Evolutionary conservation across 2,888 invertebrate genomes (phyloP).

Genomic region (Hypercompe scribonia): DNA sequence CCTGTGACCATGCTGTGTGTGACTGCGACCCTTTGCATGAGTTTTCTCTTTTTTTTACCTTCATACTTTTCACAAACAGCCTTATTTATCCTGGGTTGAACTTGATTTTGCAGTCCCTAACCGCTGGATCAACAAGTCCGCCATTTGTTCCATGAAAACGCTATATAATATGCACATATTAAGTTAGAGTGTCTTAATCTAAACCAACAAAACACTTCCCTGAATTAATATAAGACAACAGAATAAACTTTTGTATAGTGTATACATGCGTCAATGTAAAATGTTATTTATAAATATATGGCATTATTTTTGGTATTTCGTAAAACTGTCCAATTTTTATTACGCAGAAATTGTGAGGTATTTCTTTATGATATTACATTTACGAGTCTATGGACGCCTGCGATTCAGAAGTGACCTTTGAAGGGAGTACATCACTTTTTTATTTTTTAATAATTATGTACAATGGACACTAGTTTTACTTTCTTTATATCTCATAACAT

Average conservation of each 20-base stretch:
- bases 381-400: no score
- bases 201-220: neutral
- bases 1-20: no score
- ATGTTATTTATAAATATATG: neutral
- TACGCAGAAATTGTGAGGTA: neutral
- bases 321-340: neutral
- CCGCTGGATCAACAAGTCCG: no score
- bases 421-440: no score
- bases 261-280: neutral
- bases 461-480: neutral
- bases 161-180: neutral
- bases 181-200: neutral
- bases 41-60: no score
- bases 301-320: neutral
- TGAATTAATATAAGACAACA: neutral
- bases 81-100: no score
- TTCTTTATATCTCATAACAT: neutral
- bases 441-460: no score
- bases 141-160: neutral
- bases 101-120: no score
- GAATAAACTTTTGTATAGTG: neutral
- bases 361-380: no score
- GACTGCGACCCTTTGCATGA: no score
- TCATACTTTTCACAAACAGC: no score
- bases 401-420: no score